Evolutionary conservation across 2,888 invertebrate species (phyloP), one percentile per base, ranked within the genome.

Genomic region (Horisme vitalbata): DNA sequence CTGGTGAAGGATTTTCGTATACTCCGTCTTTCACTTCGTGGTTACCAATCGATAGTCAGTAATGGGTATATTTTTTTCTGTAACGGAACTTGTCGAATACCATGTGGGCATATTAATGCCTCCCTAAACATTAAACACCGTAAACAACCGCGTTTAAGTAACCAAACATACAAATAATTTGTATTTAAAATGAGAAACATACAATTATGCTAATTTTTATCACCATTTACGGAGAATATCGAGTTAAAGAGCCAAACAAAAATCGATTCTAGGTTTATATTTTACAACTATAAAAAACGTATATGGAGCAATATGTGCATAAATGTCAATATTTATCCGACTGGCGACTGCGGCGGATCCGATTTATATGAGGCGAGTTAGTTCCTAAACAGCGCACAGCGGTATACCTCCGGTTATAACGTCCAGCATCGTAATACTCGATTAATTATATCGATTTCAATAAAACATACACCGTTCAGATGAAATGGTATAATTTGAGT

Each of bases 301-400:
- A 88, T 87, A 87, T 87, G 87, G 89, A 88, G 85, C 85, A 88
- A 86, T 85, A 86, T 86, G 86, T 87, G 86, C 86, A 85, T 87
- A 87, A 88, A 86, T 83, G 87, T 83, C 84, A 82, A 86, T 87
- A 83, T 86, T 86, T 80, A 76, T 75, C 71, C 71, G 65, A 58
- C 59, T 51, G 65, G 70, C 53, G 61, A 57, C 45, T 68, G 68
- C 61, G 26, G 30, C 54, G 54, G 53, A 39, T 50, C 61, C 75
- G 78, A 80, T 84, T 83, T 85, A 83, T 78, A 79, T 71, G 68
- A 64, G 58, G 69, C 76, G 70, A 76, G 35, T 75, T 71, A 70
- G 75, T 67, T 73, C 69, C 78, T 74, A 73, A 78, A 72, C 74
- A 65, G 77, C 71, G 72, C 87, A 78, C 88, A 88, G 87, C 87